phyloP scores from a whole-genome alignment of 1,140 invertebrate species.

The Artemia franciscana region DNA sequence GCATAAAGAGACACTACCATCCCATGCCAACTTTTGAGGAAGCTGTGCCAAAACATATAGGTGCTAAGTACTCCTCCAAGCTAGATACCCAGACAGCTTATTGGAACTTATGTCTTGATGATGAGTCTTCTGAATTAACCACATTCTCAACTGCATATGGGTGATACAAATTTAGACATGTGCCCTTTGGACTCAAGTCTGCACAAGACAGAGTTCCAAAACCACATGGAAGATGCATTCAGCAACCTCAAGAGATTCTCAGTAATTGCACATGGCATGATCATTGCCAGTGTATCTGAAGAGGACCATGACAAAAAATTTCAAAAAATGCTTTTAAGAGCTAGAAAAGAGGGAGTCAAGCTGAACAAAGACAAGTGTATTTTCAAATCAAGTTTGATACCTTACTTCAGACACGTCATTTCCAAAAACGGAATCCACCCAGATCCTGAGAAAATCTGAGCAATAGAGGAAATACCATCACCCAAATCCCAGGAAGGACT shows the following conservation, averaged over 20 bases:
- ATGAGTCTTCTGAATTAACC: neutral
- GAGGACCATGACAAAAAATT: neutral
- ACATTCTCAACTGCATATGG: neutral
- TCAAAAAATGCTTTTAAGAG: neutral
- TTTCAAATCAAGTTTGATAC: neutral
- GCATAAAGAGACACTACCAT: neutral
- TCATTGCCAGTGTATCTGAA: too few relatives aligned
- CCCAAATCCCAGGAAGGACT: neutral
- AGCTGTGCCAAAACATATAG: neutral
- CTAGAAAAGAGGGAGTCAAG: neutral
- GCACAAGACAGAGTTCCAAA: neutral
- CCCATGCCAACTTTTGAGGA: neutral
- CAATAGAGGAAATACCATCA: neutral
- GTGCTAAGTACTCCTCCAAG: neutral
- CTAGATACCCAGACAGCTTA: neutral
- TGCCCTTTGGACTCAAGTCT: neutral
- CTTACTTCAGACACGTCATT: neutral
- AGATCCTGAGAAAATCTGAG: neutral
- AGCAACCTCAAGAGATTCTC: neutral
- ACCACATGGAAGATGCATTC: neutral
- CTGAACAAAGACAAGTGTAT: neutral
- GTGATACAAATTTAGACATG: neutral
- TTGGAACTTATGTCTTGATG: neutral
- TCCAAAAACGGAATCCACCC: neutral
- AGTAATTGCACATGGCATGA: neutral